Evolutionary conservation across 2,113 vertebrate species (phyloP), one percentile per base, ranked within the genome.

Genomic region (Alligator mississippiensis): DNA sequence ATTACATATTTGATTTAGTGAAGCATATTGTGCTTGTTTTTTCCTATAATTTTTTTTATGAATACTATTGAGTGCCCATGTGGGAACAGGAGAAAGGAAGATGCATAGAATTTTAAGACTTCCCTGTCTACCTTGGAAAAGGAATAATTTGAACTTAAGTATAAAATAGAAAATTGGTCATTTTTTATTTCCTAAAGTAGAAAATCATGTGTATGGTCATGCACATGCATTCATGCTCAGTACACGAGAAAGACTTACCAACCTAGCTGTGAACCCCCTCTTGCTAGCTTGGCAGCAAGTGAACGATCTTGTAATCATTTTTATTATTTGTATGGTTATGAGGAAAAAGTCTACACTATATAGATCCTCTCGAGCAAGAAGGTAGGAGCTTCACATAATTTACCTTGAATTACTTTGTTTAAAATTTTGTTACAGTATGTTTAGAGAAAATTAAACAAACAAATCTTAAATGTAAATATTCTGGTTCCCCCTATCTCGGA

Each of bases 191-290:
- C 4, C 28, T 90, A 38, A 22, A 12, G 63, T 4, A 76, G 6
- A 78, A 86, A 85, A 87, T 38, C 27, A 28, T 14, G 1, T 77
- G 61, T 62, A 2, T 6, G 0, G 28, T 59, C 87, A 2, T 24
- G 22, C 19, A 14, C 13, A 14, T 21, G 19, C 9, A 16, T 61
- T 17, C 11, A 19, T 54, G 4, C 19, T n/a, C 13, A 13, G 2
- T 1, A 1, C 3, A 0, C 2, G 2, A 19, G 27, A 63, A 10
- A 82, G 2, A 62, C 3, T 18, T 72, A 19, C 47, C 68, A 72
- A 38, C 34, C 22, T 72, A 38, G 17, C 19, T 72, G 47, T 47
- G 47, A 47, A 47, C 47, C 47, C 47, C 47, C 47, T 47, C 47
- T 47, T 47, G 47, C 7, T 47, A 47, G 1, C 19, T 77, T 17